A percentile compares a stretch with the other conserved stretches of the same genome.
Conservation (phyloP, 2,797 vertebrate species). For the Gambusia yucatana region DNA sequence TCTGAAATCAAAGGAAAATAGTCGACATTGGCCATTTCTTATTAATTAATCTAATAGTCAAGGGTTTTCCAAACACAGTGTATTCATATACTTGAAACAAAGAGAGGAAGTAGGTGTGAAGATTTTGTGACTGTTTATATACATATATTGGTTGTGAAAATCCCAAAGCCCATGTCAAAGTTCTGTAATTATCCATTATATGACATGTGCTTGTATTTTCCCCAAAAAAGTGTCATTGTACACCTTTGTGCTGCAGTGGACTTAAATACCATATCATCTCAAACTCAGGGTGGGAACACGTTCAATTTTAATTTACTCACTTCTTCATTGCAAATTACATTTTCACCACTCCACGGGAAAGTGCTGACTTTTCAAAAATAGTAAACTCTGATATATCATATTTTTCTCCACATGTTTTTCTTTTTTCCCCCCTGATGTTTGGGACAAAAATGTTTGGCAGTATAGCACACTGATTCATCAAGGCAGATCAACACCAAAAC, state of each 20-base stretch:
- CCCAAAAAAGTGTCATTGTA: conserved; percentile 31
- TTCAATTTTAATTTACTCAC: conserved; percentile 51
- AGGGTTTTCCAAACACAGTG: not conserved
- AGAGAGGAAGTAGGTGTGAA: not conserved
- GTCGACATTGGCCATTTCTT: not conserved
- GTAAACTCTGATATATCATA: not conserved
- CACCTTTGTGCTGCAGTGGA: conserved; percentile 35
- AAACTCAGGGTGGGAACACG: conserved; percentile 40
- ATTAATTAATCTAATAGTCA: not conserved
- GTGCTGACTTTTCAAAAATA: not conserved
- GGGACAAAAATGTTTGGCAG: no score
- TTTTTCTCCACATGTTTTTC: not conserved
- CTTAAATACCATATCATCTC: conserved; percentile 43
- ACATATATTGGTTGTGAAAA: conserved; percentile 2
- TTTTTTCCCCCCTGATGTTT: not conserved
- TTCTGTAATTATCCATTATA: conserved; percentile 9
- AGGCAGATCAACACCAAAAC: no score
- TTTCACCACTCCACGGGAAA: conserved; percentile 41
- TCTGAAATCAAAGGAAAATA: not conserved
- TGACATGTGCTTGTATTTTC: conserved; percentile 21
- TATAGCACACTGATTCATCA: no score
- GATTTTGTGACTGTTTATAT: not conserved
- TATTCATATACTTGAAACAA: not conserved
- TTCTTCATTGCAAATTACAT: conserved; percentile 49
- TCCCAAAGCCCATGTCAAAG: conserved; percentile 1